Evolutionary conservation across 2,113 vertebrate species (phyloP).

Genomic region (Brevimyrus niger): DNA sequence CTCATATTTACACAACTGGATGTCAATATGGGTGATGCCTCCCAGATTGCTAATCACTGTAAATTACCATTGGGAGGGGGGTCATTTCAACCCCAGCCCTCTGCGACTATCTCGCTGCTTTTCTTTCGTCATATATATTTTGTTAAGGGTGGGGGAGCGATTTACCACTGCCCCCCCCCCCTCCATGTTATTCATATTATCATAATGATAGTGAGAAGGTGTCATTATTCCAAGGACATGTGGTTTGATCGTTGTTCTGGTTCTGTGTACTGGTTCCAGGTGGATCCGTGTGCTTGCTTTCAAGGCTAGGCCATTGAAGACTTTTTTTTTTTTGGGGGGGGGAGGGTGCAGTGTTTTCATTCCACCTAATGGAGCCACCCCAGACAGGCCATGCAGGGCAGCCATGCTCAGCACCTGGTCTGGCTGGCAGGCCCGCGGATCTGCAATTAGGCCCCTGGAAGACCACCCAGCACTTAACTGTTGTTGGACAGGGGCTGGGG

Average conservation of each 20-base stretch:
- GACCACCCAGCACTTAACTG: slow-evolving; percentile 67
- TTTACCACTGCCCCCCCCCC: background rate
- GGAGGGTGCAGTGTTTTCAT: background rate
- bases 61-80: background rate
- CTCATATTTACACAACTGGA: slow-evolving; percentile 36
- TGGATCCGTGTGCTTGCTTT: slow-evolving; percentile 85
- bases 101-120: background rate
- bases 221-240: background rate
- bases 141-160: background rate
- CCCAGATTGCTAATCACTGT: slow-evolving; percentile 45
- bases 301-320: slow-evolving; percentile 87
- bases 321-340: slow-evolving; percentile 77
- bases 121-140: background rate
- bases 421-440: slow-evolving; percentile 54
- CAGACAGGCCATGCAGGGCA: slow-evolving; percentile 7
- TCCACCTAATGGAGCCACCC: slow-evolving; percentile 18
- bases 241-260: background rate
- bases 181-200: slow-evolving; percentile 25
- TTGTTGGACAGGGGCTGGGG: slow-evolving; percentile 25
- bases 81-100: background rate
- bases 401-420: slow-evolving; percentile 42
- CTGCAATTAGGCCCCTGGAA: slow-evolving; percentile 60
- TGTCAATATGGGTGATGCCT: slow-evolving; percentile 40
- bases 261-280: slow-evolving; percentile 56
- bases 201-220: background rate